Conservation (phyloP, 2,888 invertebrate genomes). For the Monoplex corrugatus region DNA sequence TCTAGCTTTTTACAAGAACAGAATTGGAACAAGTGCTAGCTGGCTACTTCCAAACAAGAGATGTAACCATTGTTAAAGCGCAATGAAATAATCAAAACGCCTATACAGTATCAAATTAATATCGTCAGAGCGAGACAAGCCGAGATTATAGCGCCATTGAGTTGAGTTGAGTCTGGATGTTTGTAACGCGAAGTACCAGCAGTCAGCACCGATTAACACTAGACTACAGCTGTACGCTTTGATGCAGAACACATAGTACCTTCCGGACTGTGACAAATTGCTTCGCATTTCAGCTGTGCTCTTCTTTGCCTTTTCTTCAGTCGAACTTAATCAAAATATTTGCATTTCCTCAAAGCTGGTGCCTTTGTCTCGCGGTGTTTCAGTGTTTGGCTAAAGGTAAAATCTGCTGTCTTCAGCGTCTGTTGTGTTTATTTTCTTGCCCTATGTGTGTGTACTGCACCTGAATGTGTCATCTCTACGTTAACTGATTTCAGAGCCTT, state of each 20-base stretch:
- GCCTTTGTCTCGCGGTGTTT: not conserved
- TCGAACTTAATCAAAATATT: not conserved
- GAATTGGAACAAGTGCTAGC: too few species aligned
- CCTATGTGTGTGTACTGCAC: too few species aligned
- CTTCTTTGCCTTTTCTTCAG: not conserved
- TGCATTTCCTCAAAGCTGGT: not conserved
- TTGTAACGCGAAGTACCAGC: not conserved
- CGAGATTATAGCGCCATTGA: constrained; percentile 49
- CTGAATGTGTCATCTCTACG: too few species aligned
- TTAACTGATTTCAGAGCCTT: too few species aligned
- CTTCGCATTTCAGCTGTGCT: not conserved
- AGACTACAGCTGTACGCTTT: not conserved
- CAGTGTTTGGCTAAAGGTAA: constrained; percentile 4
- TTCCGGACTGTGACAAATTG: not conserved
- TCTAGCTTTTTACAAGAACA: too few species aligned
- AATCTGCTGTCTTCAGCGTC: not conserved
- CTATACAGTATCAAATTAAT: too few species aligned
- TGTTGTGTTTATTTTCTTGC: too few species aligned
- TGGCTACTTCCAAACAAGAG: too few species aligned
- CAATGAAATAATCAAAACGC: too few species aligned
- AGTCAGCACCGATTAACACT: not conserved
- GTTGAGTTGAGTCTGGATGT: not conserved
- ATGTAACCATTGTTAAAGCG: too few species aligned
- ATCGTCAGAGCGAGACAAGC: not conserved
- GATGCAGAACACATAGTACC: not conserved